Evolutionary conservation across 2,797 vertebrate species (phyloP).

Genomic region (Oryzias sinensis): DNA sequence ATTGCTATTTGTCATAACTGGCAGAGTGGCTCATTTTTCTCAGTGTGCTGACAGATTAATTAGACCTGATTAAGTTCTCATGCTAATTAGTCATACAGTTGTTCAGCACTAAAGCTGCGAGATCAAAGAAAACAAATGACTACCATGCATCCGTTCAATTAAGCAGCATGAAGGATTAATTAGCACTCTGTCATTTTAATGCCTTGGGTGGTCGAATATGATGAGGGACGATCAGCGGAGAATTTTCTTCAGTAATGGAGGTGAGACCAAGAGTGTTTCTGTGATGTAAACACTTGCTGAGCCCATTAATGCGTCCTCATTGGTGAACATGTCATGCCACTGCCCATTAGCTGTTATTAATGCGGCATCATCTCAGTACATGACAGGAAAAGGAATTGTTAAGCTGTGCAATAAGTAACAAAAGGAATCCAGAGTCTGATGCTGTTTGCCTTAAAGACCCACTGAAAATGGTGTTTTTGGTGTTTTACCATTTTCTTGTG

Average conservation of each 20-base stretch:
- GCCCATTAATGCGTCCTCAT: neutral
- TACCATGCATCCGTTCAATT: constrained; percentile 82
- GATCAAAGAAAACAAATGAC: constrained; percentile 80
- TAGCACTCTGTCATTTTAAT: constrained; percentile 74
- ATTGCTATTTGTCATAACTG: constrained; percentile 78
- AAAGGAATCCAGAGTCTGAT: neutral
- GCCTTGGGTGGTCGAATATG: constrained; percentile 58
- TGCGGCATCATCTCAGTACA: neutral
- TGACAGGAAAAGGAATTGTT: neutral
- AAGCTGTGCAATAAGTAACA: neutral
- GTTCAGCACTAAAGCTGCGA: constrained; percentile 74
- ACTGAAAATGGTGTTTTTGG: too few relatives aligned
- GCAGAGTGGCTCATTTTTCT: constrained; percentile 69
- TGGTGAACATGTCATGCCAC: neutral
- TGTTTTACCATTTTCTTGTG: too few relatives aligned
- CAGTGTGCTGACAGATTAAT: constrained; percentile 77
- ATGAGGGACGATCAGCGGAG: constrained; percentile 59
- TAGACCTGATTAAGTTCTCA: constrained; percentile 80
- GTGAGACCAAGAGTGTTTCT: constrained; percentile 28
- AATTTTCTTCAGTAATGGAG: constrained; percentile 37
- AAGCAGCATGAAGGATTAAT: constrained; percentile 78
- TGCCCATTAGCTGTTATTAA: neutral
- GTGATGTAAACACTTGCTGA: constrained; percentile 25
- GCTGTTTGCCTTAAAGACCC: neutral
- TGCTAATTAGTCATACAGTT: constrained; percentile 81